A percentile compares a stretch with the other conserved stretches of the same genome.
Evolutionary conservation across 2,797 vertebrate species (phyloP).

Genomic region (Scleropages formosus): DNA sequence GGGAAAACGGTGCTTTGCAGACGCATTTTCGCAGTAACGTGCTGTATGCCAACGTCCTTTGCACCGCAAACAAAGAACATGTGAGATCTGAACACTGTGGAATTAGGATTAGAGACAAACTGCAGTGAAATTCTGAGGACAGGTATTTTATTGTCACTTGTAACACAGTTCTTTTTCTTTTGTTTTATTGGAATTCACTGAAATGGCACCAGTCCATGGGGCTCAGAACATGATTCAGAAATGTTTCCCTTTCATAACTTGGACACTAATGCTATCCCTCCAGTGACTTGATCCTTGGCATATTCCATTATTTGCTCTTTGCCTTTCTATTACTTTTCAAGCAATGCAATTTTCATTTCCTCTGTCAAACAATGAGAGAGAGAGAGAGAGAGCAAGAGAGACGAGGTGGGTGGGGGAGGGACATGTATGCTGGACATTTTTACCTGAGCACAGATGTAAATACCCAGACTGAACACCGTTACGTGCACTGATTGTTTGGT

Average conservation of each 20-base stretch:
- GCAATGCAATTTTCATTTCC: no score
- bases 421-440: no score
- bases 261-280: not conserved
- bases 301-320: no score
- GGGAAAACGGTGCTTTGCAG: no score
- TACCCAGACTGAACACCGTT: no score
- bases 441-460: no score
- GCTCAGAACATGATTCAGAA: no score
- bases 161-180: no score
- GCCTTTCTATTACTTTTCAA: no score
- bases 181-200: no score
- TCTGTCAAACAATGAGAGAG: not conserved
- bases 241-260: not conserved
- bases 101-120: not conserved
- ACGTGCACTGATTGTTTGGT: no score
- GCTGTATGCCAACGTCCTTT: not conserved
- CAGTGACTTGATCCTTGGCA: no score
- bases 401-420: not conserved
- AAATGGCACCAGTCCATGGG: not conserved
- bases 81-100: not conserved
- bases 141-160: not conserved
- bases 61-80: not conserved
- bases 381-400: not conserved
- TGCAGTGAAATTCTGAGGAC: not conserved
- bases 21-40: not conserved